Evolutionary conservation across 1,140 invertebrate species (phyloP).

Genomic region (Musca vetustissima): DNA sequence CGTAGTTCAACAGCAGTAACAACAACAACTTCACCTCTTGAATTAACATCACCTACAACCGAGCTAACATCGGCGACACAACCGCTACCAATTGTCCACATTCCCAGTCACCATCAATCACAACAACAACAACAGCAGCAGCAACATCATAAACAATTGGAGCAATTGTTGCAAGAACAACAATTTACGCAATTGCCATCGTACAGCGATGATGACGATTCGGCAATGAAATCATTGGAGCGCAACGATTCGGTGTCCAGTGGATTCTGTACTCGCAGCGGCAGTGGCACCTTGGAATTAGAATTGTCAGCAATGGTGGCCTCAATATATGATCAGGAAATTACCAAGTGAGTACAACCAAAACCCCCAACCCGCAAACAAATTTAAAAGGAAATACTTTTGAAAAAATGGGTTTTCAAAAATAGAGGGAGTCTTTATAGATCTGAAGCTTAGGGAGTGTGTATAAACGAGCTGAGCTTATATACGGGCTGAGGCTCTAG

Average conservation of each 20-base stretch:
- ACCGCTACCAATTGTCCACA: conserved; percentile 3
- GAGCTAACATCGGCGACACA: conserved; percentile 8
- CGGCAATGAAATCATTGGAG: conserved; percentile 47
- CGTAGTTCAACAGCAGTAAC: not conserved
- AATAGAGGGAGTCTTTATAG: too few species aligned
- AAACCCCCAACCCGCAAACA: too few species aligned
- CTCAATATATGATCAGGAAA: conserved; percentile 44
- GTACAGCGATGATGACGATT: conserved; percentile 37
- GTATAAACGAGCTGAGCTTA: too few species aligned
- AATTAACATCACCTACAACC: conserved; percentile 15
- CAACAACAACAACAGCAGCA: conserved; percentile 24
- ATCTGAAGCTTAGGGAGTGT: too few species aligned
- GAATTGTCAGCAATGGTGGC: conserved; percentile 52
- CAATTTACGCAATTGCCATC: conserved; percentile 32
- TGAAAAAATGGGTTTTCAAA: too few species aligned
- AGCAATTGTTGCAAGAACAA: conserved; percentile 33
- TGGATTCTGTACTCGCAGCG: conserved; percentile 20
- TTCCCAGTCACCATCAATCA: not conserved
- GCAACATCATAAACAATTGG: conserved; percentile 29
- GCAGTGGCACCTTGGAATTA: conserved; percentile 38
- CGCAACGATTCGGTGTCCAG: conserved; percentile 27
- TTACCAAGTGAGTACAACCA: conserved; percentile 42
- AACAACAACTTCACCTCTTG: not conserved
- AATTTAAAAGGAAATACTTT: too few species aligned
- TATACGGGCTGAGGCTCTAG: too few species aligned